Conservation (phyloP, 2,888 invertebrate genomes). For the Fabriciana adippe region DNA sequence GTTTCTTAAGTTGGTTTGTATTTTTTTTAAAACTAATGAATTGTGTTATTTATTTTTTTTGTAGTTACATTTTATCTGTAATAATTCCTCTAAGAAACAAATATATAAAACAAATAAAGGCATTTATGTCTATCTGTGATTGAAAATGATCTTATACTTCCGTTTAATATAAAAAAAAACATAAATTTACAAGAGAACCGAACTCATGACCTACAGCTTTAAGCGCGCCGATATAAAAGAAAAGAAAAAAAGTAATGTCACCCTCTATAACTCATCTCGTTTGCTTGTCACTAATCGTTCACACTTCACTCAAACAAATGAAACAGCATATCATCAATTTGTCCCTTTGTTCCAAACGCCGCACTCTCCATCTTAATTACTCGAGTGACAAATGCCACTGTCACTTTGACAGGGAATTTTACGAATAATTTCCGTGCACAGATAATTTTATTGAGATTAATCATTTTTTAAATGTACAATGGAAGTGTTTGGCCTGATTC, state of each 20-base stretch:
- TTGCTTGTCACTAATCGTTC: slow-evolving; percentile 37
- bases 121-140: no score
- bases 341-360: slow-evolving; percentile 44
- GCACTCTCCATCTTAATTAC: slow-evolving; percentile 46
- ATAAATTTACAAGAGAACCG: no score
- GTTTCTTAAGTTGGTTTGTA: no score
- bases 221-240: background rate
- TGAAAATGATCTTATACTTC: no score
- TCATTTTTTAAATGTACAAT: slow-evolving; percentile 16
- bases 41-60: no score
- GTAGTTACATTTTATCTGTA: no score
- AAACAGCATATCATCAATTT: slow-evolving; percentile 48
- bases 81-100: no score
- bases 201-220: no score
- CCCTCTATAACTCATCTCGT: slow-evolving; percentile 14
- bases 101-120: no score
- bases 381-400: slow-evolving; percentile 38
- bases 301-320: slow-evolving; percentile 53
- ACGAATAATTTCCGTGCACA: slow-evolving; percentile 20
- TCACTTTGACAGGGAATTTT: slow-evolving; percentile 23
- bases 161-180: no score
- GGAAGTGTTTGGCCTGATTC: background rate
- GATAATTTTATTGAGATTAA: slow-evolving; percentile 11
- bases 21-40: no score
- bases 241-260: slow-evolving; percentile 18